A percentile compares a stretch with the other conserved stretches of the same genome.
These are phyloP conservation scores for Oasisia sp. DNA, from an alignment of 2,888 invertebrate genomes.

Conservation along the genomic window DNA sequence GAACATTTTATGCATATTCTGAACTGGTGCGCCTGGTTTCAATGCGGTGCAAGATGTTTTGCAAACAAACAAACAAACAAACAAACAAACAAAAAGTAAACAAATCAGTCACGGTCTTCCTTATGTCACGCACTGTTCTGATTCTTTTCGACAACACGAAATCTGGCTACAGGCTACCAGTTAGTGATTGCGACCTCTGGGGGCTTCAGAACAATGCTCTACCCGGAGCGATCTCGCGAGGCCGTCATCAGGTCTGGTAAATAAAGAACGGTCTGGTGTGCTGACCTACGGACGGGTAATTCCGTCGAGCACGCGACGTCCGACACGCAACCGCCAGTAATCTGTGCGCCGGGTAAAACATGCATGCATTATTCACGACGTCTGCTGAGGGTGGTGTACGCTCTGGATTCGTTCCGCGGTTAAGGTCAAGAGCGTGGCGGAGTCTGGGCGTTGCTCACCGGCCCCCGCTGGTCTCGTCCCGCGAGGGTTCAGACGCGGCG, in stretches of 20 bases:
- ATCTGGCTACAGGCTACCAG: neutral
- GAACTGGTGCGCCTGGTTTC: neutral
- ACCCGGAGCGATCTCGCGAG: neutral
- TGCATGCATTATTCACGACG: neutral
- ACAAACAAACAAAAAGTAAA: neutral
- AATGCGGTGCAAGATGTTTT: neutral
- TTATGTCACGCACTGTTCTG: neutral
- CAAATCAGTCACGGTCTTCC: neutral
- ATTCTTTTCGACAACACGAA: neutral
- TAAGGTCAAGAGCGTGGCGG: neutral
- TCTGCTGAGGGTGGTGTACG: neutral
- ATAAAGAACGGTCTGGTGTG: neutral
- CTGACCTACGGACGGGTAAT: neutral
- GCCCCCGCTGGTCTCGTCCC: neutral
- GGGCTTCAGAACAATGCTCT: neutral
- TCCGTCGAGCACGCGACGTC: neutral
- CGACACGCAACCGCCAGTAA: neutral
- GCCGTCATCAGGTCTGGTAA: neutral
- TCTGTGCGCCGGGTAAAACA: conserved; percentile 2
- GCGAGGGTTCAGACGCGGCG: neutral
- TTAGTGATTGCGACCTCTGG: neutral
- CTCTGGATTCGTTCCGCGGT: neutral
- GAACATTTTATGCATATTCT: neutral
- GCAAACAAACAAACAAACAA: neutral
- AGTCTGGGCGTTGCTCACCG: neutral